A percentile compares a stretch with the other conserved stretches of the same genome.
phyloP scores from a whole-genome alignment of 2,113 vertebrate genomes.

The Perognathus longimembris region DNA sequence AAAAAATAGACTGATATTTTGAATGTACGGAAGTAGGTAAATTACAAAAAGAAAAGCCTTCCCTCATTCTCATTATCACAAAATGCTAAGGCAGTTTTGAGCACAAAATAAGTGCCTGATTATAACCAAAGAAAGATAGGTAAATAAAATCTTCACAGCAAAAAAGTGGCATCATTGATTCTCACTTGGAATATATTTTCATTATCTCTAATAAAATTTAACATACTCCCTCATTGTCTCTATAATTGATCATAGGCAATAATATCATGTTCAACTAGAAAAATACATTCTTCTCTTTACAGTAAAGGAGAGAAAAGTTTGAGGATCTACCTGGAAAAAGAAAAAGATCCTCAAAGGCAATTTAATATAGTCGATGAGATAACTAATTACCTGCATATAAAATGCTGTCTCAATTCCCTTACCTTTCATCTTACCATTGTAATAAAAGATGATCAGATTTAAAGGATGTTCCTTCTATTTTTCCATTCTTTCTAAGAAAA shows the following conservation, averaged over 20 bases:
- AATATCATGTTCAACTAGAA: background rate
- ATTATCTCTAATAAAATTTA: slow-evolving; percentile 28
- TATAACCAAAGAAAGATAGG: background rate
- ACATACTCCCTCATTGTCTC: background rate
- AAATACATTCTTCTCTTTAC: background rate
- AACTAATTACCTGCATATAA: background rate
- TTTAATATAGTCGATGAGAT: background rate
- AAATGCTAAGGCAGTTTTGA: slow-evolving; percentile 20
- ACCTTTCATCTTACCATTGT: background rate
- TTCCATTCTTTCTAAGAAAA: background rate
- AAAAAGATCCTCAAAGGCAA: background rate
- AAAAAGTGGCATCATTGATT: background rate
- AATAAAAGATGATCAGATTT: background rate
- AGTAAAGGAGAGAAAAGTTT: background rate
- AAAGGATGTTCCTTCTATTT: background rate
- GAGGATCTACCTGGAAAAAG: slow-evolving; percentile 3
- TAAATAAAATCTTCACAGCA: background rate
- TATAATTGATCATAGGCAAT: background rate
- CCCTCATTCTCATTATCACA: background rate
- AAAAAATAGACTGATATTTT: slow-evolving; percentile 29
- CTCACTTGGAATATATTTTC: background rate
- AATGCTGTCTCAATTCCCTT: background rate
- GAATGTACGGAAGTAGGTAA: slow-evolving; percentile 1
- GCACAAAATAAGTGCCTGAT: slow-evolving; percentile 2
- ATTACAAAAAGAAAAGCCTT: slow-evolving; percentile 4